These are phyloP conservation scores for Drosophila pseudoobscura DNA, from an alignment of 1,140 invertebrate species.

Conservation along the genomic window DNA sequence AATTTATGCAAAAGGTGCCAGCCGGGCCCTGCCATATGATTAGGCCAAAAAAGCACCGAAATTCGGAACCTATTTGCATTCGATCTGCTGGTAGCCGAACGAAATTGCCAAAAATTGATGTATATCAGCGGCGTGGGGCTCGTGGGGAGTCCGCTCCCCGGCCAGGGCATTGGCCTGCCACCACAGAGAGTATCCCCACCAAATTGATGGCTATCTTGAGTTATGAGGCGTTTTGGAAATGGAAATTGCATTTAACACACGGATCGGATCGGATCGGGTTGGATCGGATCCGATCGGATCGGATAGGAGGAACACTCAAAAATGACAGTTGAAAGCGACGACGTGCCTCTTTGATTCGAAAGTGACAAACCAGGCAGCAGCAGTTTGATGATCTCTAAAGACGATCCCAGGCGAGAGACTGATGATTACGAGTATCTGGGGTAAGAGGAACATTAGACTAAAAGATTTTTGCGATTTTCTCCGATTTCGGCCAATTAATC, in stretches of 20 bases:
- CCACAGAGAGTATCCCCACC: neutral
- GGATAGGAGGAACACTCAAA: conserved; percentile 10
- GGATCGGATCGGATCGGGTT: neutral
- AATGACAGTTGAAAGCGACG: conserved; percentile 44
- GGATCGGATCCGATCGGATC: no score
- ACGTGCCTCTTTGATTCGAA: conserved; percentile 37
- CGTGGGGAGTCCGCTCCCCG: conserved; percentile 9
- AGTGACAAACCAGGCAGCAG: conserved; percentile 22
- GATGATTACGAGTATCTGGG: conserved; percentile 25
- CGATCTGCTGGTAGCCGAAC: conserved; percentile 49
- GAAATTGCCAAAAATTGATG: conserved; percentile 64
- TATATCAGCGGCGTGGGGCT: conserved; percentile 34
- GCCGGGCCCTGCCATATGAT: conserved; percentile 32
- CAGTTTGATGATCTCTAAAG: conserved; percentile 24
- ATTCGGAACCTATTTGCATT: conserved; percentile 68
- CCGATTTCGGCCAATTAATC: conserved; percentile 8
- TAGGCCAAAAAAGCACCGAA: conserved; percentile 19
- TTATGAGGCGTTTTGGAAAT: conserved; percentile 63
- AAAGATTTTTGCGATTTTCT: conserved; percentile 27
- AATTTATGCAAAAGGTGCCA: conserved; percentile 50
- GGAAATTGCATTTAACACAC: conserved; percentile 57
- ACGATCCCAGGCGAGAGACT: no score
- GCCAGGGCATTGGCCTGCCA: conserved; percentile 1
- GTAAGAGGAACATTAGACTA: conserved; percentile 36
- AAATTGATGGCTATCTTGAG: conserved; percentile 59